A percentile compares a stretch with the other conserved stretches of the same genome.
Evolutionary conservation across 2,888 invertebrate genomes (phyloP).

Genomic region (Macaria notata): DNA sequence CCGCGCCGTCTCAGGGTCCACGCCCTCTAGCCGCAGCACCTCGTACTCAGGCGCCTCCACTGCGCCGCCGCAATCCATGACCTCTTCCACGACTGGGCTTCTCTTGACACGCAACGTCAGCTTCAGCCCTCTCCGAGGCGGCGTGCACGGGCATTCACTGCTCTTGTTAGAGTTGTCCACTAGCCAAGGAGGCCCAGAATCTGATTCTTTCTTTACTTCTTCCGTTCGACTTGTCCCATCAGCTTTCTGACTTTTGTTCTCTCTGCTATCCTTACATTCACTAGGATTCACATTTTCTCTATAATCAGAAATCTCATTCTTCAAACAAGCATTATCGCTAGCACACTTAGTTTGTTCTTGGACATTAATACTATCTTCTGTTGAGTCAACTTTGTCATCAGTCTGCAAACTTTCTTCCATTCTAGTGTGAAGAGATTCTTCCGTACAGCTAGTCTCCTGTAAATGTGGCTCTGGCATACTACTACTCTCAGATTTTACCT

Average conservation of each 20-base stretch:
- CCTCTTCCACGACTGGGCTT: conserved; percentile 92
- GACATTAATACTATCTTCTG: conserved; percentile 45
- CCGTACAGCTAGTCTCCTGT: conserved; percentile 54
- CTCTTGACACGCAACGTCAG: conserved; percentile 93
- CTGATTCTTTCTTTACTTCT: conserved; percentile 67
- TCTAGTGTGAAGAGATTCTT: conserved; percentile 66
- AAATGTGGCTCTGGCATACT: conserved; percentile 47
- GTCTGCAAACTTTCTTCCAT: conserved; percentile 44
- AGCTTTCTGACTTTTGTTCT: conserved; percentile 63
- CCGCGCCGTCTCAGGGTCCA: conserved; percentile 80
- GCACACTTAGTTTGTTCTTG: conserved; percentile 62
- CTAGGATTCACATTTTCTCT: conserved; percentile 79
- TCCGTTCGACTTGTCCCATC: conserved; percentile 61
- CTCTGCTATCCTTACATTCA: conserved; percentile 68
- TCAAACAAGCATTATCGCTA: conserved; percentile 63
- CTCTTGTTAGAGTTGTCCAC: conserved; percentile 73
- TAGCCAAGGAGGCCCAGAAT: conserved; percentile 67
- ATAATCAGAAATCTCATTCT: conserved; percentile 75
- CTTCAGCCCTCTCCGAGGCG: conserved; percentile 85
- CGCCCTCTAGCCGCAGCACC: conserved; percentile 91
- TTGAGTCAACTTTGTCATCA: conserved; percentile 45
- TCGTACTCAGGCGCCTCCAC: conserved; percentile 91
- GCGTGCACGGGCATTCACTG: conserved; percentile 80
- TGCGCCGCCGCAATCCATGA: conserved; percentile 88
- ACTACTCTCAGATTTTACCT: conserved; percentile 41